Percentiles rank a stretch among this genome's conserved stretches.
These are phyloP conservation scores for Melanargia galathea DNA, from an alignment of 2,888 invertebrate species.

Conservation along the genomic window DNA sequence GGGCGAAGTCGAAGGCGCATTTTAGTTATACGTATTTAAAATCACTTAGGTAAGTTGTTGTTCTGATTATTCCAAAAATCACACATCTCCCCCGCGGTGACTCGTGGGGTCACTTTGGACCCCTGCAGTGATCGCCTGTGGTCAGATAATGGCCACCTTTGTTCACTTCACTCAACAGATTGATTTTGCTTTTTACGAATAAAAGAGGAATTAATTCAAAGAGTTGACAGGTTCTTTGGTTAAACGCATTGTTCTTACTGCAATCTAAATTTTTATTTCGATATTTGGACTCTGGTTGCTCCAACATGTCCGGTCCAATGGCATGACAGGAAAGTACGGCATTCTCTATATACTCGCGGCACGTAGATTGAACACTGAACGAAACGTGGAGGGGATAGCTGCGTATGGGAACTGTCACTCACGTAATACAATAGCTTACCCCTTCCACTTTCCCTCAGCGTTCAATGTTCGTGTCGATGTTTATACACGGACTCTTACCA, in stretches of 20 bases:
- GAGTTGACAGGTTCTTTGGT: not conserved
- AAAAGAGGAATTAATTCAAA: conserved; percentile 1
- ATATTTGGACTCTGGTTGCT: not conserved
- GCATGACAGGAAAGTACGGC: too few species aligned
- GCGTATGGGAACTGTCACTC: too few species aligned
- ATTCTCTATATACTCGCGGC: too few species aligned
- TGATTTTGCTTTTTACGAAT: conserved; percentile 10
- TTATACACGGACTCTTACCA: too few species aligned
- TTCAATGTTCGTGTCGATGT: too few species aligned
- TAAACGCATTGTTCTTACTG: not conserved
- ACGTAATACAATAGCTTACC: too few species aligned
- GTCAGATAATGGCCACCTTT: conserved; percentile 41
- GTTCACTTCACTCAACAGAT: conserved; percentile 8
- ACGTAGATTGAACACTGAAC: too few species aligned
- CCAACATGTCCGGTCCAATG: too few species aligned
- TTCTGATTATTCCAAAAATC: conserved; percentile 12
- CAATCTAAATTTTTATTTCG: not conserved
- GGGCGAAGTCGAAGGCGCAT: too few species aligned
- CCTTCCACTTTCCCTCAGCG: too few species aligned
- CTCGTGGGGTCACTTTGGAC: conserved; percentile 26
- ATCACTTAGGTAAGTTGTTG: conserved; percentile 1
- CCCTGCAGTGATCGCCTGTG: conserved; percentile 34
- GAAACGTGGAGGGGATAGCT: too few species aligned
- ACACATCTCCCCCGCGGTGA: not conserved
- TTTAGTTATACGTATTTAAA: not conserved